Conservation (phyloP, 2,113 vertebrate genomes). For the Callorhinus ursinus region DNA sequence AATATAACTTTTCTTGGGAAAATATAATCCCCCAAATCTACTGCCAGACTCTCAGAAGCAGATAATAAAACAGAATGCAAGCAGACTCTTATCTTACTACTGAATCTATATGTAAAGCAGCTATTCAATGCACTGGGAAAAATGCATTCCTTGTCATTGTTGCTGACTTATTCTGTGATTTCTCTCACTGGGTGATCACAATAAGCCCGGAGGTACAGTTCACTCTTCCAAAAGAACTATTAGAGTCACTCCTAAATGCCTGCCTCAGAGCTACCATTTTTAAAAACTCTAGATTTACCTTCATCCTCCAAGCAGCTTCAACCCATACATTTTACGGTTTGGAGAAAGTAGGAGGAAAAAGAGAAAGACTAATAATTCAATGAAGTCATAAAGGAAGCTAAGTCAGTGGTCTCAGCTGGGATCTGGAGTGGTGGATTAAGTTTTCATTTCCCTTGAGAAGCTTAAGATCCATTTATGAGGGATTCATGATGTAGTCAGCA, state of each 20-base stretch:
- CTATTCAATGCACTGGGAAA: constrained; percentile 65
- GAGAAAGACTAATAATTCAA: constrained; percentile 17
- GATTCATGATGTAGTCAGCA: constrained; percentile 21
- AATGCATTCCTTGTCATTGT: constrained; percentile 80
- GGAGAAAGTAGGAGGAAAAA: background rate
- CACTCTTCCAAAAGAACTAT: constrained; percentile 78
- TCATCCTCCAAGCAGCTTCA: constrained; percentile 59
- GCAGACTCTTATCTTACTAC: constrained; percentile 79
- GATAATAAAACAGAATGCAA: constrained; percentile 59
- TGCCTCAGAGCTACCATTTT: constrained; percentile 72
- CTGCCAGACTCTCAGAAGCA: constrained; percentile 50
- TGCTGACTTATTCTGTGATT: constrained; percentile 51
- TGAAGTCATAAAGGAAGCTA: constrained; percentile 26
- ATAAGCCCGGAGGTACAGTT: constrained; percentile 78
- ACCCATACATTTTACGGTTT: constrained; percentile 40
- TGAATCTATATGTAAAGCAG: constrained; percentile 77
- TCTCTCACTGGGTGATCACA: constrained; percentile 76
- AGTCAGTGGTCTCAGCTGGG: constrained; percentile 7
- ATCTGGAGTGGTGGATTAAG: background rate
- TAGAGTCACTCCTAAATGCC: constrained; percentile 79
- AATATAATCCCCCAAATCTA: constrained; percentile 42
- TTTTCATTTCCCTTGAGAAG: constrained; percentile 54
- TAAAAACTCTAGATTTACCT: constrained; percentile 55
- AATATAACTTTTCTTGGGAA: constrained; percentile 47
- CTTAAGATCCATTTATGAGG: constrained; percentile 13